Base-by-base conservation (phyloP, 2,888 invertebrate species). In the Dryomyza anilis region DNA sequence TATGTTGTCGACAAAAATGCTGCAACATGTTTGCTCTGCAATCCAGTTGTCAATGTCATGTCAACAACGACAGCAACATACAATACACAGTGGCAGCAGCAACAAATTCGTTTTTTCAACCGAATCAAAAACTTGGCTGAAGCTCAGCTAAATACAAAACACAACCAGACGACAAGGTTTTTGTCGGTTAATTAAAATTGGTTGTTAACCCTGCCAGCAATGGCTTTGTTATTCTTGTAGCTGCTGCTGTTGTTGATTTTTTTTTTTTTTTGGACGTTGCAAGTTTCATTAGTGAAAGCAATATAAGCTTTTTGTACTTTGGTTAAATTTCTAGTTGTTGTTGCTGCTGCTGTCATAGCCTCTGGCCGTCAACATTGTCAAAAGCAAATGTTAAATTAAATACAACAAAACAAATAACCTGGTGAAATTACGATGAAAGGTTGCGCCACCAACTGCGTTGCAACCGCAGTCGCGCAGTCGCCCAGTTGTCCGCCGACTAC, bases 281-380 rank as follows among this genome's bases (percentile, higher is more conserved):
- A 48, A 48, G 43, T 66, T 61, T 59, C 68, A 70, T 70, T 70
- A 70, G 70, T 66, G 63, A 68, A 67, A 23, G 29, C 60, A 63
- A 36, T 65, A 67, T 50, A 56, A 46, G 61, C 52, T 67, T 52
- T 65, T 63, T 67, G 39, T 36, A 30, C n/a, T 46, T 27, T 25
- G 39, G n/a, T 33, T 48, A 21, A 33, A 6, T 8, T 33, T 12
- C 33, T 21, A 4, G 21, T 23, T 25, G 1, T 50, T 23, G 21
- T 50, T 53, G 53, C 19, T 53, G 53, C 29, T 53, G 53, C 16
- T 14, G 30, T 30, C n/a, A 10, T 50, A 23, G 21, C 12, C 2
- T 25, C n/a, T 39, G 1, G 48, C 12, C 21, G 27, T 23, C 48
- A 14, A 23, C 46, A 3, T 46, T 46, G 16, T 46, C 21, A 46